Conservation (phyloP, 2,113 vertebrate genomes). For the Scatophagus argus region DNA sequence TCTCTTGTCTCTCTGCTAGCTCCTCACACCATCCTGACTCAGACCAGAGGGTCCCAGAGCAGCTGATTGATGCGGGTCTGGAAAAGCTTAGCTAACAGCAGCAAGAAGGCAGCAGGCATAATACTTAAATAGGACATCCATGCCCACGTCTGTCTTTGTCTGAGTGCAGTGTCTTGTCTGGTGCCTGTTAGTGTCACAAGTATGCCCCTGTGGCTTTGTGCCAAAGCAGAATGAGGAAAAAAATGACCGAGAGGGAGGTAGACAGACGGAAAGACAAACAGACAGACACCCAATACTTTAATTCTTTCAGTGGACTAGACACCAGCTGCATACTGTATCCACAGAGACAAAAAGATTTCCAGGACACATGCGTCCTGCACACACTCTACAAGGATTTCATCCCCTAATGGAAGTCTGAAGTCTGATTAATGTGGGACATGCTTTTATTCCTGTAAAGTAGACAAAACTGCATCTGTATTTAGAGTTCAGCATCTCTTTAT, state of each 20-base stretch:
- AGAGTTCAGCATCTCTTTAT: slow-evolving; percentile 6
- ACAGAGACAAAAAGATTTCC: slow-evolving; percentile 29
- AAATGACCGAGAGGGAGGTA: slow-evolving; percentile 13
- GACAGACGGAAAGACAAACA: too few species aligned
- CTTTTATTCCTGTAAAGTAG: slow-evolving; percentile 30
- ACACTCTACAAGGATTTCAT: slow-evolving; percentile 33
- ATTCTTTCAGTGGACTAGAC: slow-evolving; percentile 45
- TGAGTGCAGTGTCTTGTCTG: slow-evolving; percentile 66
- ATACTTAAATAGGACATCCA: slow-evolving; percentile 45
- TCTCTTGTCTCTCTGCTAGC: not conserved
- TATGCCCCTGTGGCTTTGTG: slow-evolving; percentile 42
- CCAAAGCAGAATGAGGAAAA: slow-evolving; percentile 26
- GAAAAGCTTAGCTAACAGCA: slow-evolving; percentile 33
- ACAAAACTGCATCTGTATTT: slow-evolving; percentile 28
- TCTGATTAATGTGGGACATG: slow-evolving; percentile 23
- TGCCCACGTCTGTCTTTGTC: slow-evolving; percentile 29
- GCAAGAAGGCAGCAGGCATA: slow-evolving; percentile 10
- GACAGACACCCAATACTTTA: slow-evolving; percentile 30
- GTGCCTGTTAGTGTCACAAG: slow-evolving; percentile 51
- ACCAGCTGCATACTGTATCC: slow-evolving; percentile 30
- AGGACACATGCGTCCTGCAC: slow-evolving; percentile 13
- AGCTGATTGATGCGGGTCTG: slow-evolving; percentile 32
- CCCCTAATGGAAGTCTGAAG: slow-evolving; percentile 46
- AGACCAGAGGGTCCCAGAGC: slow-evolving; percentile 43
- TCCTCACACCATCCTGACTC: slow-evolving; percentile 24